Evolutionary conservation across 1,140 invertebrate species (phyloP).

Genomic region (Aphaenogaster rudis): DNA sequence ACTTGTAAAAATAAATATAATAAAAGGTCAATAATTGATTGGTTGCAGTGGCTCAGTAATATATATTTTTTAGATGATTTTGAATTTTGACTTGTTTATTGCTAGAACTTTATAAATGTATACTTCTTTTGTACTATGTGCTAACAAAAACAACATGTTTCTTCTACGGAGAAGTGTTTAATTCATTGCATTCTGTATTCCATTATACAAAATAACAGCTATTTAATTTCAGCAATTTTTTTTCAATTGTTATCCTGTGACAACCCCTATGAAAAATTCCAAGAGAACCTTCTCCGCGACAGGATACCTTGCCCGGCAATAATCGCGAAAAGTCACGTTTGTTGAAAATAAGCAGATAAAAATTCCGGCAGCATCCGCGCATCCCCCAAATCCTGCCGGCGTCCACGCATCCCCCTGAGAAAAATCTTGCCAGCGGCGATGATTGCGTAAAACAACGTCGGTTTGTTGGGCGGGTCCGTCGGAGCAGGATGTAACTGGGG

Average conservation of each 20-base stretch:
- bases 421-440: constrained; percentile 8
- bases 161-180: not conserved
- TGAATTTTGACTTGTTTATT: too few relatives aligned
- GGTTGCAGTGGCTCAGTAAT: too few relatives aligned
- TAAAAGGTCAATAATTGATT: too few relatives aligned
- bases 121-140: not conserved
- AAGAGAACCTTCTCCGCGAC: not conserved
- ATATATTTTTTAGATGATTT: too few relatives aligned
- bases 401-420: not conserved
- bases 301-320: not conserved
- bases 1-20: too few relatives aligned
- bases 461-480: not conserved
- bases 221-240: constrained; percentile 17
- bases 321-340: constrained; percentile 5
- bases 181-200: not conserved
- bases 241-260: not conserved
- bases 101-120: not conserved
- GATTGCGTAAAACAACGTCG: constrained; percentile 23
- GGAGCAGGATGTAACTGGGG: constrained; percentile 16
- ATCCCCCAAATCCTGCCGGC: not conserved
- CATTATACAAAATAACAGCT: not conserved
- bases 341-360: constrained; percentile 40
- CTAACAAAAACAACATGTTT: not conserved
- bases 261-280: constrained; percentile 1
- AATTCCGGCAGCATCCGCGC: not conserved